Evolutionary conservation across 2,113 vertebrate species (phyloP).

Genomic region (Grammomys dolichurus): DNA sequence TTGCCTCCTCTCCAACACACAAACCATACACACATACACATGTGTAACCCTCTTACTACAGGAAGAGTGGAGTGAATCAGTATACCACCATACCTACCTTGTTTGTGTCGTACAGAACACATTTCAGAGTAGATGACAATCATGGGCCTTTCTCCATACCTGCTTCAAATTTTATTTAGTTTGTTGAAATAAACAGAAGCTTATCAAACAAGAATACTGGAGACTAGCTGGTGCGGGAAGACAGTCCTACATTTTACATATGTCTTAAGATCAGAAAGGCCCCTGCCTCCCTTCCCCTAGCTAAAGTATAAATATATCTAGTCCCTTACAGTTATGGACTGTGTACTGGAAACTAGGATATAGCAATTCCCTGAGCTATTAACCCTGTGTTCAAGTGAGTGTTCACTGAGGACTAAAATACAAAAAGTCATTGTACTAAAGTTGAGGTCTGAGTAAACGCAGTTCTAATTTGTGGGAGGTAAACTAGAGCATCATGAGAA

Average conservation of each 20-base stretch:
- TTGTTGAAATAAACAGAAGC: neutral
- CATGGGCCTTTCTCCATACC: neutral
- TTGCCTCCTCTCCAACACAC: rapidly evolving
- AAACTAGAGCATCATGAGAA: neutral
- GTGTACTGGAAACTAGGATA: rapidly evolving
- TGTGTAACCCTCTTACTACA: rapidly evolving
- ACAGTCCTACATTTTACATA: neutral
- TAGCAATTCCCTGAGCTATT: neutral
- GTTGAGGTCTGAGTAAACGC: rapidly evolving
- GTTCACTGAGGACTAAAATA: rapidly evolving
- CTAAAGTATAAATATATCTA: neutral
- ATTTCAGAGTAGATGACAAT: neutral
- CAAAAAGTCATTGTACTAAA: neutral
- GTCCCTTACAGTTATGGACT: rapidly evolving
- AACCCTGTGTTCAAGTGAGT: too few species aligned
- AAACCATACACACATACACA: neutral
- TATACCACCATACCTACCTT: neutral
- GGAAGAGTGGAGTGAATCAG: neutral
- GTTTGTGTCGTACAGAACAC: neutral
- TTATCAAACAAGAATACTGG: neutral
- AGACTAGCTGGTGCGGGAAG: neutral
- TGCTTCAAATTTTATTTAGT: neutral
- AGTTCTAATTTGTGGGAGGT: neutral
- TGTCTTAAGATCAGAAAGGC: neutral
- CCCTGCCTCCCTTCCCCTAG: rapidly evolving